Evolutionary conservation across 1,140 invertebrate genomes (phyloP).

Genomic region (Luehdorfia chinensis): DNA sequence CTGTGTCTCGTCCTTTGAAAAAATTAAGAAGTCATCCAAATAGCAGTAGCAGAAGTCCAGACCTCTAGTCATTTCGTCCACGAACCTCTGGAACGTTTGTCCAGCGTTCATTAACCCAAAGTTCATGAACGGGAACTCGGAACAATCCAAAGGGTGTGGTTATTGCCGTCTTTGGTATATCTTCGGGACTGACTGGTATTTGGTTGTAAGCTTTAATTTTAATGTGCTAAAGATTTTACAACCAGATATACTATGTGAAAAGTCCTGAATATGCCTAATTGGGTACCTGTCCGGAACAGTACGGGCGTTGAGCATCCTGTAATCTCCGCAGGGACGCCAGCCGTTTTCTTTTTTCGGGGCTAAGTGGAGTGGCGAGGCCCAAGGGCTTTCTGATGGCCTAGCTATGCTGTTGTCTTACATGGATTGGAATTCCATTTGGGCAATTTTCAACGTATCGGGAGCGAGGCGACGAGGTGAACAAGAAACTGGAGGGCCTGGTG

Average conservation of each 20-base stretch:
- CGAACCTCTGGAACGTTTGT: background rate
- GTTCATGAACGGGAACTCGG: background rate
- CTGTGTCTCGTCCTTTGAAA: too few species aligned
- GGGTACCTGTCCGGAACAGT: too few species aligned
- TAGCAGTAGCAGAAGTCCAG: background rate
- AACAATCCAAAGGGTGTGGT: background rate
- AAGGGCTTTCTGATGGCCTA: too few species aligned
- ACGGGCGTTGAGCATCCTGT: too few species aligned
- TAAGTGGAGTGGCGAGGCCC: background rate
- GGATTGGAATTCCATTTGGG: background rate
- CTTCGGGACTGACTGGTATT: background rate
- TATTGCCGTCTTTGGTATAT: background rate
- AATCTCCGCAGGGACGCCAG: too few species aligned
- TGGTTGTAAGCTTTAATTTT: background rate
- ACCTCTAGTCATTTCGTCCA: background rate
- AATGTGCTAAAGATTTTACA: too few species aligned
- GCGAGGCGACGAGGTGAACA: background rate
- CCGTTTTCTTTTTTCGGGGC: background rate
- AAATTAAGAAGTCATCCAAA: too few species aligned
- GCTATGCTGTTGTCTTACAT: background rate
- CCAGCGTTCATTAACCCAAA: background rate
- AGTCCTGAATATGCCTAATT: too few species aligned
- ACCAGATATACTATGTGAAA: too few species aligned
- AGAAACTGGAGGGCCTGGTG: too few species aligned
- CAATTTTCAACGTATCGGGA: background rate